These are phyloP conservation scores for Perca flavescens DNA, from an alignment of 2,113 vertebrate species.

Conservation along the genomic window DNA sequence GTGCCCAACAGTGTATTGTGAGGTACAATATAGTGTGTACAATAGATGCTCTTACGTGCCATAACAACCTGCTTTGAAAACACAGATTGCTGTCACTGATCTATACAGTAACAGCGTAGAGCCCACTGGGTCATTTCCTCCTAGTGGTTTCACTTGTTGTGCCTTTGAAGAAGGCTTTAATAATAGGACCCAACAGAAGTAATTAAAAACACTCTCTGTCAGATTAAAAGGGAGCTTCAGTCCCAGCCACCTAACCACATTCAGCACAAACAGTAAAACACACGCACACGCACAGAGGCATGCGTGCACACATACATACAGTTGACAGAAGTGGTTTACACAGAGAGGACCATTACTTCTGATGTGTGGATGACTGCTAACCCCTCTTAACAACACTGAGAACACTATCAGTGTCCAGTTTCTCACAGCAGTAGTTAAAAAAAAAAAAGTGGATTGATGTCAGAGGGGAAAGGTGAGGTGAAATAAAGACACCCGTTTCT, in stretches of 20 bases:
- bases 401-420: constrained; percentile 60
- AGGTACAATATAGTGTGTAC: constrained; percentile 15
- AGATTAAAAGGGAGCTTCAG: constrained; percentile 85
- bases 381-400: constrained; percentile 66
- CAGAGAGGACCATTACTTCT: constrained; percentile 67
- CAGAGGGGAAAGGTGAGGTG: constrained; percentile 25
- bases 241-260: constrained; percentile 77
- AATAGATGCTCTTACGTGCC: constrained; percentile 36
- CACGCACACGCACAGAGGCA: constrained; percentile 46
- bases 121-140: constrained; percentile 82
- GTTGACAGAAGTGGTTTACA: constrained; percentile 84
- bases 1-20: constrained; percentile 26
- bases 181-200: constrained; percentile 85
- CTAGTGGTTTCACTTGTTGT: constrained; percentile 83
- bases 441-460: not conserved
- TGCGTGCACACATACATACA: constrained; percentile 38
- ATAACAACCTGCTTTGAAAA: constrained; percentile 52
- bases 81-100: constrained; percentile 65
- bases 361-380: constrained; percentile 77
- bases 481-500: constrained; percentile 26
- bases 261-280: constrained; percentile 73
- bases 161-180: constrained; percentile 83
- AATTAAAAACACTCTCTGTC: constrained; percentile 84
- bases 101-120: constrained; percentile 52
- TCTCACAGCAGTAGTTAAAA: constrained; percentile 25